Conservation (phyloP, 2,888 invertebrate species). For the Leucozona laternaria region DNA sequence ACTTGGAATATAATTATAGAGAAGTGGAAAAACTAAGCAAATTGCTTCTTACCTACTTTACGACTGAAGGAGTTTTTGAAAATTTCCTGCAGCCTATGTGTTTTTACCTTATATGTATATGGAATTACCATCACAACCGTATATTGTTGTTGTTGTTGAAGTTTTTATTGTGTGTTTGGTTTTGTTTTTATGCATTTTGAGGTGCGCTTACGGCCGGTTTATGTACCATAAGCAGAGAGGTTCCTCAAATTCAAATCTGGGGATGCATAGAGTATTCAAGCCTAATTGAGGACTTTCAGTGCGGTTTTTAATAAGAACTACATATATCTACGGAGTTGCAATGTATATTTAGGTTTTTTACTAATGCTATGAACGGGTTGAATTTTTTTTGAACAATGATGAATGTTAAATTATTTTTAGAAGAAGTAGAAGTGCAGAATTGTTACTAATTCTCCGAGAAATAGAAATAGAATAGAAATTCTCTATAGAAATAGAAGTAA, state of each 20-base stretch:
- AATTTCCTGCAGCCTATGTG: conserved; percentile 5
- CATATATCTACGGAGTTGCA: background rate
- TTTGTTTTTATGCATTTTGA: background rate
- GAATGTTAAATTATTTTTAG: too few relatives aligned
- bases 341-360: too few relatives aligned
- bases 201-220: background rate
- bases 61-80: conserved; percentile 12
- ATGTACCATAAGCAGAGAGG: background rate
- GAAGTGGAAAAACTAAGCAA: background rate
- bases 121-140: conserved; percentile 2
- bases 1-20: background rate
- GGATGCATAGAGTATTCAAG: background rate
- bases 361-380: background rate
- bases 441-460: too few relatives aligned
- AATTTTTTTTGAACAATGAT: background rate
- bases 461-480: too few relatives aligned
- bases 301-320: background rate
- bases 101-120: background rate
- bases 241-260: background rate
- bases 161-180: background rate
- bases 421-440: too few relatives aligned
- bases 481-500: too few relatives aligned
- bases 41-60: conserved; percentile 14
- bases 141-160: conserved; percentile 1
- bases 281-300: conserved; percentile 2